These are phyloP conservation scores for Drosophila anceps DNA, from an alignment of 2,888 invertebrate species.

Conservation along the genomic window DNA sequence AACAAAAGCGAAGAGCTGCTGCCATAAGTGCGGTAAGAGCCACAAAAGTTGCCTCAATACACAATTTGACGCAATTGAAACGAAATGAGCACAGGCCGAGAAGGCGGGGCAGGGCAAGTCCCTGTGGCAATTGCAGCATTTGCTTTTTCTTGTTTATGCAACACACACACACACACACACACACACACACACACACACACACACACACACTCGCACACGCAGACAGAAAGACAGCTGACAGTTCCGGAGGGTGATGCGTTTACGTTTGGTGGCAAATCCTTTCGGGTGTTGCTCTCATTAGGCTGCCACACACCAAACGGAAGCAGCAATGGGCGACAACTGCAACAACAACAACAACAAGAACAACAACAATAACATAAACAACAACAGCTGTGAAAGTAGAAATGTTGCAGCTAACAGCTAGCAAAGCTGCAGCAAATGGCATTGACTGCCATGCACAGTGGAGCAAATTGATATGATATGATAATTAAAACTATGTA, in stretches of 20 bases:
- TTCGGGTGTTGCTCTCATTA: slow-evolving; percentile 69
- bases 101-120: not conserved
- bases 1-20: slow-evolving; percentile 54
- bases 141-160: slow-evolving; percentile 50
- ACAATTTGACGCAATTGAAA: slow-evolving; percentile 80
- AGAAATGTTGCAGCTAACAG: slow-evolving; percentile 18
- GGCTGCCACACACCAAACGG: slow-evolving; percentile 76
- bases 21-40: slow-evolving; percentile 59
- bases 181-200: slow-evolving; percentile 18
- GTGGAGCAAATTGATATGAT: slow-evolving; percentile 46
- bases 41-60: slow-evolving; percentile 66
- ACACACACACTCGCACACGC: too few species aligned
- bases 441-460: slow-evolving; percentile 67
- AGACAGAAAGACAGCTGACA: slow-evolving; percentile 22
- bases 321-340: slow-evolving; percentile 69
- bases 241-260: slow-evolving; percentile 38
- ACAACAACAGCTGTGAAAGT: slow-evolving; percentile 47
- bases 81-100: slow-evolving; percentile 63
- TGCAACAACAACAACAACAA: slow-evolving; percentile 48
- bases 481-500: not conserved
- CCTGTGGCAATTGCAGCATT: slow-evolving; percentile 55
- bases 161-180: slow-evolving; percentile 27
- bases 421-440: slow-evolving; percentile 52
- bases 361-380: slow-evolving; percentile 52
- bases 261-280: slow-evolving; percentile 65